phyloP scores from a whole-genome alignment of 2,888 invertebrate genomes.

The Xylocampa areola region DNA sequence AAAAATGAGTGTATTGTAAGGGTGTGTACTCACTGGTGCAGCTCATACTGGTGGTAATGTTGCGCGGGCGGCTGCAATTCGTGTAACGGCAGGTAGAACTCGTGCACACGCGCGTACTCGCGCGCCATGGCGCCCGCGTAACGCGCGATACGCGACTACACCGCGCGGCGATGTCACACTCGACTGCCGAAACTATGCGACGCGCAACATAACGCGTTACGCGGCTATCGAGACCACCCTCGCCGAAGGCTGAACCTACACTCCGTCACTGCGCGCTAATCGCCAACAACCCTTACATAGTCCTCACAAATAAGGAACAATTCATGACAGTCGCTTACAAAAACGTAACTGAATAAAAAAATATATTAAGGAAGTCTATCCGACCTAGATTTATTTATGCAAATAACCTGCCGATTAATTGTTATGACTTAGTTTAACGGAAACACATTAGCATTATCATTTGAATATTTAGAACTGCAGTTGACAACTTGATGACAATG shows the following conservation, averaged over 20 bases:
- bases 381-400: not conserved
- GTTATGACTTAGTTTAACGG: not conserved
- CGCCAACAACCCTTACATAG: constrained; percentile 19
- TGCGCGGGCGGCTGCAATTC: constrained; percentile 68
- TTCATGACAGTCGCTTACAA: constrained; percentile 3
- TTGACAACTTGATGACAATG: not conserved
- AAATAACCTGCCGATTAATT: not conserved
- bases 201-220: constrained; percentile 26
- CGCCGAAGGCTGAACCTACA: constrained; percentile 13
- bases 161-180: constrained; percentile 43
- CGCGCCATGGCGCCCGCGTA: constrained; percentile 67
- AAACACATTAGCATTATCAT: not conserved
- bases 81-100: constrained; percentile 71
- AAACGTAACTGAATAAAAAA: not conserved
- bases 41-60: constrained; percentile 65
- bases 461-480: not conserved
- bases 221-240: constrained; percentile 21
- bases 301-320: not conserved
- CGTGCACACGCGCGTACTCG: constrained; percentile 71
- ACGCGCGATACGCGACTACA: constrained; percentile 46
- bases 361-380: not conserved
- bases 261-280: constrained; percentile 12
- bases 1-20: not conserved
- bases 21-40: constrained; percentile 69
- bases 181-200: constrained; percentile 43